These are phyloP conservation scores for Drosophila austrosaltans DNA, from an alignment of 2,888 invertebrate genomes.

Conservation along the genomic window DNA sequence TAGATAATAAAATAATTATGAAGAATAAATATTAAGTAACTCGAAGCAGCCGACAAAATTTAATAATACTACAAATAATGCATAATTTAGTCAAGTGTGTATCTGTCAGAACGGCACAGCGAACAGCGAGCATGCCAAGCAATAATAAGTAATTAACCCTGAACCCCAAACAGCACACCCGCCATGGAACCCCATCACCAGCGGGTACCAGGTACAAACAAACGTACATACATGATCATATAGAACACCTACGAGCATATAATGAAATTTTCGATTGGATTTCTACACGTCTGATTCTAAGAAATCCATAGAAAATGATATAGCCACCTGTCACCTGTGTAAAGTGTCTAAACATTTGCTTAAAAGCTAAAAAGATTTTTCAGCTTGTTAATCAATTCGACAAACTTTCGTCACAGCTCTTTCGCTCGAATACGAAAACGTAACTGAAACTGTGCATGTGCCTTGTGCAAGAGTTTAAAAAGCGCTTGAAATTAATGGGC, in stretches of 20 bases:
- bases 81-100: constrained; percentile 57
- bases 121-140: constrained; percentile 59
- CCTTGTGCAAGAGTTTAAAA: constrained; percentile 65
- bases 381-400: constrained; percentile 34
- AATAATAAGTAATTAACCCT: constrained; percentile 59
- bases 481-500: constrained; percentile 58
- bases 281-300: constrained; percentile 72
- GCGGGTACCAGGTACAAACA: constrained; percentile 57
- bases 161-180: constrained; percentile 50
- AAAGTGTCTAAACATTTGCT: constrained; percentile 45
- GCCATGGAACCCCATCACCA: background rate
- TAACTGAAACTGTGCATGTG: constrained; percentile 24
- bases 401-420: constrained; percentile 26
- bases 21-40: constrained; percentile 76
- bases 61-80: constrained; percentile 72
- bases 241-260: constrained; percentile 54
- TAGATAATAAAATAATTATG: constrained; percentile 71
- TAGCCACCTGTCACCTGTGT: constrained; percentile 25
- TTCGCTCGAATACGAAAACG: constrained; percentile 17
- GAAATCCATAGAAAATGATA: constrained; percentile 40
- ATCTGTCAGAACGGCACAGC: background rate
- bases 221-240: constrained; percentile 28
- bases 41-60: constrained; percentile 43
- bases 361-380: constrained; percentile 12
- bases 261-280: constrained; percentile 53